Evolutionary conservation across 2,888 invertebrate genomes (phyloP).

Genomic region (Cremastinae sp.): DNA sequence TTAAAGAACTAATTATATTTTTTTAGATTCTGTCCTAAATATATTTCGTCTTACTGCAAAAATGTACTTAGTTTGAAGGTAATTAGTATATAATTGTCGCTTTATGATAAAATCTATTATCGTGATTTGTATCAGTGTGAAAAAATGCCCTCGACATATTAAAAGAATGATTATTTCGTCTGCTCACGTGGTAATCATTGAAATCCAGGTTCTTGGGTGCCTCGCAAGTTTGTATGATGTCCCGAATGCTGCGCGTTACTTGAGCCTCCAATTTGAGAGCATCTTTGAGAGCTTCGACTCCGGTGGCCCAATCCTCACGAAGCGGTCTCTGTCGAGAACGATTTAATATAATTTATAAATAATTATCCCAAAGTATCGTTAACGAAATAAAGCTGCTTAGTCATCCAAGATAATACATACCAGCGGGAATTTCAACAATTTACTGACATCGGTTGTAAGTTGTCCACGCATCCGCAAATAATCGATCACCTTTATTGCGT

Average conservation of each 20-base stretch:
- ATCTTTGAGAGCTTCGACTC: conserved; percentile 86
- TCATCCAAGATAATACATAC: conserved; percentile 70
- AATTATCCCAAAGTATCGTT: neutral
- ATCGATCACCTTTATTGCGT: conserved; percentile 93
- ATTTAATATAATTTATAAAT: neutral
- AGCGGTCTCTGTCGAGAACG: conserved; percentile 68
- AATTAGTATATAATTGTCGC: too few relatives aligned
- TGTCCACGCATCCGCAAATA: conserved; percentile 94
- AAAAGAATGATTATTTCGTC: conserved; percentile 20
- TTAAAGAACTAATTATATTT: too few relatives aligned
- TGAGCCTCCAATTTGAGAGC: conserved; percentile 89
- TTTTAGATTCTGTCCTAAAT: too few relatives aligned
- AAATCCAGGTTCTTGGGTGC: conserved; percentile 76
- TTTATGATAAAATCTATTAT: too few relatives aligned
- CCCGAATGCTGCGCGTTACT: conserved; percentile 89
- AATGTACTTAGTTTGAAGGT: too few relatives aligned
- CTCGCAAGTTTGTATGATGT: conserved; percentile 88
- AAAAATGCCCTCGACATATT: too few relatives aligned
- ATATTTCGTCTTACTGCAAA: too few relatives aligned
- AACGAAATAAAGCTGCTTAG: neutral
- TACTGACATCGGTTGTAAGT: conserved; percentile 84
- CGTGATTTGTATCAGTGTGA: too few relatives aligned
- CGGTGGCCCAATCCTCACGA: conserved; percentile 83
- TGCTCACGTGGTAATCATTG: conserved; percentile 92
- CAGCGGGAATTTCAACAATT: conserved; percentile 81